These are phyloP conservation scores for Acholoe squamosa DNA, from an alignment of 2,888 invertebrate species.

Conservation along the genomic window DNA sequence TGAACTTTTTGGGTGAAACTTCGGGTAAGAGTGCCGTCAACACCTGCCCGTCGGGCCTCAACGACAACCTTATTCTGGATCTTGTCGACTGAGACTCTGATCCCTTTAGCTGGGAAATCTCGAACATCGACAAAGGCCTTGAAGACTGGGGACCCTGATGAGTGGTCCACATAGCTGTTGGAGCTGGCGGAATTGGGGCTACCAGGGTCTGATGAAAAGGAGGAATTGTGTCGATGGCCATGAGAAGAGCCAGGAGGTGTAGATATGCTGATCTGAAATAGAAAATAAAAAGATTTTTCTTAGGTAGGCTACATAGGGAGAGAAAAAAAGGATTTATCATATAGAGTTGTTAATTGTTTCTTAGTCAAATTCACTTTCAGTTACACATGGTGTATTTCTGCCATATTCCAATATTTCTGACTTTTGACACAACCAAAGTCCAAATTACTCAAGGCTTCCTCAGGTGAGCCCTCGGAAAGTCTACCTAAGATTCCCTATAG, in stretches of 20 bases:
- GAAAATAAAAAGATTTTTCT: no score
- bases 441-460: no score
- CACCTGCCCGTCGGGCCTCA: slow-evolving; percentile 49
- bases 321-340: no score
- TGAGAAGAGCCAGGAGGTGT: neutral
- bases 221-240: neutral
- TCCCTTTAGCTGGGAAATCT: slow-evolving; percentile 66
- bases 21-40: slow-evolving; percentile 61
- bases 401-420: no score
- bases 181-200: slow-evolving; percentile 29
- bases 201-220: slow-evolving; percentile 55
- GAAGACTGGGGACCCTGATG: slow-evolving; percentile 66
- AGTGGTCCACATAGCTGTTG: slow-evolving; percentile 70
- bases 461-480: no score
- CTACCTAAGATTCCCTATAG: no score
- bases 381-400: no score
- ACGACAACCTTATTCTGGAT: slow-evolving; percentile 67
- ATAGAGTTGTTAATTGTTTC: no score
- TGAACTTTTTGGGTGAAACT: slow-evolving; percentile 69
- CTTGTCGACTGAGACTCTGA: slow-evolving; percentile 69
- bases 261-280: no score
- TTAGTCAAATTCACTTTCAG: no score
- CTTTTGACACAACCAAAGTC: no score
- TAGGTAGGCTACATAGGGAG: no score
- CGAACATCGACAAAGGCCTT: slow-evolving; percentile 70